Percentiles rank a stretch among this genome's conserved stretches.
Evolutionary conservation across 2,113 vertebrate species (phyloP).

Genomic region (Egretta garzetta): DNA sequence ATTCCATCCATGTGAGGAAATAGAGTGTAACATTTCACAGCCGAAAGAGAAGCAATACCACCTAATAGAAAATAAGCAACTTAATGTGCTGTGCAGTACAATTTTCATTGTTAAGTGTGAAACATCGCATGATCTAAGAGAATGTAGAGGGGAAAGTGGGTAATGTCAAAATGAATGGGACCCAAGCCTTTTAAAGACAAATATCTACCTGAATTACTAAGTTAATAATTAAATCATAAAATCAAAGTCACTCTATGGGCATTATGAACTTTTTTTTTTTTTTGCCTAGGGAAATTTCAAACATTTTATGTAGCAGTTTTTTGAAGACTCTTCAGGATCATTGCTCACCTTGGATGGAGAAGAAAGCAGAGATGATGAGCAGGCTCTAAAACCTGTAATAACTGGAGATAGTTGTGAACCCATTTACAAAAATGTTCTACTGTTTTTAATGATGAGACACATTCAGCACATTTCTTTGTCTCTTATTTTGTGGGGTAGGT

Average conservation of each 20-base stretch:
- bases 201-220: neutral
- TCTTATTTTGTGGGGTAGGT: neutral
- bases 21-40: neutral
- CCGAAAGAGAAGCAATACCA: neutral
- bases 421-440: neutral
- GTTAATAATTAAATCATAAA: neutral
- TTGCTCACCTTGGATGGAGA: neutral
- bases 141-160: neutral
- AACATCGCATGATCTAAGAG: neutral
- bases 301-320: neutral
- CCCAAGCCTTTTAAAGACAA: neutral
- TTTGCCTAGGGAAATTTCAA: neutral
- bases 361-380: neutral
- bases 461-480: neutral
- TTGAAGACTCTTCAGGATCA: neutral
- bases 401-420: neutral
- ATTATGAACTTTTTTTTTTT: neutral
- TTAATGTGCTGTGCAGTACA: slow-evolving; percentile 18
- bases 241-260: neutral
- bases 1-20: neutral
- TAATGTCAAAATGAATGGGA: neutral
- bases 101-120: neutral
- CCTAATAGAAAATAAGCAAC: slow-evolving; percentile 19
- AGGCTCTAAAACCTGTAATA: neutral
- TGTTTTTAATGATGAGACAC: neutral